phyloP scores from a whole-genome alignment of 2,888 invertebrate species.

The Rhagonycha fulva region DNA sequence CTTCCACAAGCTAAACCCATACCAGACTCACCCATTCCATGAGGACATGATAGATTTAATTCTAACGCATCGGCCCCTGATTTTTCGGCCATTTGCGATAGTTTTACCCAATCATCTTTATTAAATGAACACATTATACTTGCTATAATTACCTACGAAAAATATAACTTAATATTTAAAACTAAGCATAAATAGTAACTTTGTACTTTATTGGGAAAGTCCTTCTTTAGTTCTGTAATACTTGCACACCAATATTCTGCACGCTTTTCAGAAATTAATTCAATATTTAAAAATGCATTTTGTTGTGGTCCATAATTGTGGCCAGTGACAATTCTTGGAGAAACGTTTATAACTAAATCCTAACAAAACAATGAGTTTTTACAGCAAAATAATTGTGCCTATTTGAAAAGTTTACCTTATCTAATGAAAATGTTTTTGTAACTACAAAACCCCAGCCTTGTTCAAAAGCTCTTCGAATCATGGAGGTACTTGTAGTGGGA shows the following conservation, averaged over 20 bases:
- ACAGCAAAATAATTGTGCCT: not conserved
- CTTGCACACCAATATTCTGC: slow-evolving; percentile 91
- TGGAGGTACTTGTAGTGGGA: slow-evolving; percentile 90
- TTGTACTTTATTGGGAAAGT: slow-evolving; percentile 85
- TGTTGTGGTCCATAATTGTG: slow-evolving; percentile 95
- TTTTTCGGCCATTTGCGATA: slow-evolving; percentile 76
- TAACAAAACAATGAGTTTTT: slow-evolving; percentile 47
- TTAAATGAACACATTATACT: slow-evolving; percentile 94
- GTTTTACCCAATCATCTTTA: slow-evolving; percentile 84
- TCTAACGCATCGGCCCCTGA: slow-evolving; percentile 95
- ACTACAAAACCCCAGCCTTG: slow-evolving; percentile 98
- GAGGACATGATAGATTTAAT: slow-evolving; percentile 95
- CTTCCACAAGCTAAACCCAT: slow-evolving; percentile 99
- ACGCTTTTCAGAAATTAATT: slow-evolving; percentile 96
- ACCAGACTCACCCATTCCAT: slow-evolving; percentile 97
- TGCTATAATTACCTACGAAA: slow-evolving; percentile 79
- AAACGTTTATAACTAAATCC: slow-evolving; percentile 95
- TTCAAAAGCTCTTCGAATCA: slow-evolving; percentile 94
- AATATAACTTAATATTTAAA: not conserved
- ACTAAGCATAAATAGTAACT: not conserved
- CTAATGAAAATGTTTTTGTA: slow-evolving; percentile 94
- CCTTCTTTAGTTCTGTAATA: slow-evolving; percentile 84
- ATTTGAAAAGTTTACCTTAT: slow-evolving; percentile 70
- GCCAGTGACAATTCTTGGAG: slow-evolving; percentile 93
- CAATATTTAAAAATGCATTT: slow-evolving; percentile 95